A percentile compares a stretch with the other conserved stretches of the same genome.
These are phyloP conservation scores for Phallusia fumigata DNA, from an alignment of 23 tunicate species.

Conservation along the genomic window DNA sequence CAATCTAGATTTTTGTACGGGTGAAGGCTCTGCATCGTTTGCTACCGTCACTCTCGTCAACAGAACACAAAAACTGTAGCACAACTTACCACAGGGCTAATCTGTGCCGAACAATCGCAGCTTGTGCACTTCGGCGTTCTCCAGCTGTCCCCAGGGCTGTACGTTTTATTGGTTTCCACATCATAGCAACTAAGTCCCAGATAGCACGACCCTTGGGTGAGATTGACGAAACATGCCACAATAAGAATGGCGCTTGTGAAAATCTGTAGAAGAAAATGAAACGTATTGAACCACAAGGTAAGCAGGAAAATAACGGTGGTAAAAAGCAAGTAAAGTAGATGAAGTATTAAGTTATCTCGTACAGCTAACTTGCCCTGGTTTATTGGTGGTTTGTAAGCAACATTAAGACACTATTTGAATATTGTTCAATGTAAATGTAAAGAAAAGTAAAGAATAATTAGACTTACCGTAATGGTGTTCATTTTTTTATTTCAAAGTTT, in stretches of 20 bases:
- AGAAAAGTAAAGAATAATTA: too few relatives aligned
- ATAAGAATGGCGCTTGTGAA: neutral
- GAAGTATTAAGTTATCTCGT: too few relatives aligned
- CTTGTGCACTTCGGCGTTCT: neutral
- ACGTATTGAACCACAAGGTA: neutral
- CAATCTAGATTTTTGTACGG: too few relatives aligned
- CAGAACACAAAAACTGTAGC: neutral
- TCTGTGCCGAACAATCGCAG: neutral
- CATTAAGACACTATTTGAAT: too few relatives aligned
- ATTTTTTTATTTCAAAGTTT: neutral
- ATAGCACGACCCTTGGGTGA: neutral
- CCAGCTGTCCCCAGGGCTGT: neutral
- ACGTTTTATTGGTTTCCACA: neutral
- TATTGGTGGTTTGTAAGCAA: too few relatives aligned
- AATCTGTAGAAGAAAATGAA: neutral
- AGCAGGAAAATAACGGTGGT: too few relatives aligned
- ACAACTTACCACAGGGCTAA: neutral
- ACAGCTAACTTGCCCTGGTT: too few relatives aligned
- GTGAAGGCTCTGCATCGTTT: too few relatives aligned
- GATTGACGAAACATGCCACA: neutral
- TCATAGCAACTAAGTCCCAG: neutral
- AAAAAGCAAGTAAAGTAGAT: too few relatives aligned
- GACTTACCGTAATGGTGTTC: slow-evolving; percentile 2
- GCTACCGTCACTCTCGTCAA: too few relatives aligned
- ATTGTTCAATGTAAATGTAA: too few relatives aligned